Conservation (phyloP, 1,140 invertebrate genomes). For the Xylocopa sonorina region DNA sequence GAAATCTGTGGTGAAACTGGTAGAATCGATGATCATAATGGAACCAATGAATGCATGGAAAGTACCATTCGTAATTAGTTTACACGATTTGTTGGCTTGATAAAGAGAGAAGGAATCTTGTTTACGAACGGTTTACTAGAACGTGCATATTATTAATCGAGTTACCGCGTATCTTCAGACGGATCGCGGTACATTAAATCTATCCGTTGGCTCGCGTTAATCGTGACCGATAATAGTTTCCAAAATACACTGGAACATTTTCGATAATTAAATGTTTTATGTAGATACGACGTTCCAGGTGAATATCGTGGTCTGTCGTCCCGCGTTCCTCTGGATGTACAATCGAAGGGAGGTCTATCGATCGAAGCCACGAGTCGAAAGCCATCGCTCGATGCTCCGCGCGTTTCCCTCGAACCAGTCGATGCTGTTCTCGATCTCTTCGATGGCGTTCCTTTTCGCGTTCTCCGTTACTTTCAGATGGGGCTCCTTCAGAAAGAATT, state of each 20-base stretch:
- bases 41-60: too few relatives aligned
- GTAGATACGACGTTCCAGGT: background rate
- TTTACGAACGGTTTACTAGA: background rate
- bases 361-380: slow-evolving; percentile 17
- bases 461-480: background rate
- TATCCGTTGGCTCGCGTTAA: background rate
- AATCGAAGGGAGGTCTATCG: too few relatives aligned
- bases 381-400: slow-evolving; percentile 18
- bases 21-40: too few relatives aligned
- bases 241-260: background rate
- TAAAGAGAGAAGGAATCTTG: background rate
- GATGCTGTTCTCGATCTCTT: slow-evolving; percentile 41
- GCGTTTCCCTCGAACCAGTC: slow-evolving; percentile 20
- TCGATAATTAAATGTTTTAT: background rate
- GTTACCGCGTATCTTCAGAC: background rate
- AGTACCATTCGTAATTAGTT: too few relatives aligned
- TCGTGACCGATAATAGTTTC: background rate
- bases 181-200: background rate
- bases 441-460: slow-evolving; percentile 26
- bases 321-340: background rate
- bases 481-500: background rate
- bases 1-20: too few relatives aligned
- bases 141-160: background rate
- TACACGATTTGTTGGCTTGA: too few relatives aligned
- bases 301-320: background rate